Percentiles rank a stretch among this genome's conserved stretches.
These are phyloP conservation scores for Oreochromis spilurus DNA, from an alignment of 2,113 vertebrate species.

Conservation along the genomic window DNA sequence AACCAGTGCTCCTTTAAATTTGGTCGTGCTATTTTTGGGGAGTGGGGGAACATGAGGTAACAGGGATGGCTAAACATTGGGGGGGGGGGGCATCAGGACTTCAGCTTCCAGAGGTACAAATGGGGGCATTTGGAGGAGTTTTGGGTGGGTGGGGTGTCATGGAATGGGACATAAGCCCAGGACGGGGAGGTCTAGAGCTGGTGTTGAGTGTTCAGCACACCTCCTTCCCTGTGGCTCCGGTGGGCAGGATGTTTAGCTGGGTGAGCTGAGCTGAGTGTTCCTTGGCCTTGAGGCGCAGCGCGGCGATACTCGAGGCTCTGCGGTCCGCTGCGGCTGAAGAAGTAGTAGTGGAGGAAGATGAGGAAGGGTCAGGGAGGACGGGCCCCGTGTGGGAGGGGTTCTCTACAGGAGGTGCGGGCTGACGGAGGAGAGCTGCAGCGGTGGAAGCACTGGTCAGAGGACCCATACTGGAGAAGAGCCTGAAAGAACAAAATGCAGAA, in stretches of 20 bases:
- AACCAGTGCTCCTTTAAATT: conserved; percentile 75
- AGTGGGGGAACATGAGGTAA: conserved; percentile 36
- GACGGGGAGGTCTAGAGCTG: conserved; percentile 26
- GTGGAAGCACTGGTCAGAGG: conserved; percentile 91
- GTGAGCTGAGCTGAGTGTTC: conserved; percentile 97
- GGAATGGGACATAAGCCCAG: conserved; percentile 33
- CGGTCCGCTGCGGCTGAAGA: conserved; percentile 84
- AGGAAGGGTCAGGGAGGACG: conserved; percentile 65
- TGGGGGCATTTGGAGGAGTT: not conserved
- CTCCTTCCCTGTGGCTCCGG: conserved; percentile 90
- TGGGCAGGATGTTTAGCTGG: conserved; percentile 96
- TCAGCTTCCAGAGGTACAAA: conserved; percentile 40
- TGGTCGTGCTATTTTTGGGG: conserved; percentile 81
- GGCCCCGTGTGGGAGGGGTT: conserved; percentile 79
- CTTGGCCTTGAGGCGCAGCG: conserved; percentile 93
- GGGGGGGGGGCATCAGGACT: conserved; percentile 1
- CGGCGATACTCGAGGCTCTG: conserved; percentile 91
- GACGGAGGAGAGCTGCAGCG: conserved; percentile 86
- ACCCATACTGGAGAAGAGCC: conserved; percentile 94
- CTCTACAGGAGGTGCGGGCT: conserved; percentile 82
- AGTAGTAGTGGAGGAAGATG: conserved; percentile 67
- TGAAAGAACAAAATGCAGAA: conserved; percentile 51
- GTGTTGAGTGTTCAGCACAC: conserved; percentile 84
- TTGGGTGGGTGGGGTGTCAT: not conserved
- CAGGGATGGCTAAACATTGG: conserved; percentile 1